These are phyloP conservation scores for Noctua pronuba DNA, from an alignment of 2,888 invertebrate genomes.

Conservation along the genomic window DNA sequence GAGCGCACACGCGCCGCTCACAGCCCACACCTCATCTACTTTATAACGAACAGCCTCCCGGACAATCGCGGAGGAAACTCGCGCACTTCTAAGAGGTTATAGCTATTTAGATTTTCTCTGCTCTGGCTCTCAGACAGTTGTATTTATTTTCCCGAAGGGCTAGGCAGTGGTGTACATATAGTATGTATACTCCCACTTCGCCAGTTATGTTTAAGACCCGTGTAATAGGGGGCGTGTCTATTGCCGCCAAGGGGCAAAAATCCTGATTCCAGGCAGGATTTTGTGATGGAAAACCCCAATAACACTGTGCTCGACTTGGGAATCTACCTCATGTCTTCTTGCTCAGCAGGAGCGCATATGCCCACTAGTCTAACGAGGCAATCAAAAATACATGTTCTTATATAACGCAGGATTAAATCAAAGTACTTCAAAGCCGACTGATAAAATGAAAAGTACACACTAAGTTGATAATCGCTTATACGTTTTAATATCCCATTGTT, in stretches of 20 bases:
- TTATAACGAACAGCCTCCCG: conserved; percentile 49
- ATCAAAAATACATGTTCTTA: neutral
- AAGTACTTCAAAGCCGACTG: neutral
- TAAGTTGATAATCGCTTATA: neutral
- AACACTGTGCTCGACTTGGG: neutral
- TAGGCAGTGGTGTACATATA: neutral
- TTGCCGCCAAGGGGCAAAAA: neutral
- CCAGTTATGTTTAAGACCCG: neutral
- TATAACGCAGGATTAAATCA: neutral
- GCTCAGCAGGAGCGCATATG: neutral
- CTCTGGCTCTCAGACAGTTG: neutral
- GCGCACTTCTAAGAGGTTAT: neutral
- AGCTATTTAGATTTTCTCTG: neutral
- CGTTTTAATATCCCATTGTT: conserved; percentile 38
- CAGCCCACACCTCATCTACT: conserved; percentile 45
- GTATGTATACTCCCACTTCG: neutral
- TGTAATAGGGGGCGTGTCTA: neutral
- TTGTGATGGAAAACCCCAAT: neutral
- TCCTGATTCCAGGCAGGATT: neutral
- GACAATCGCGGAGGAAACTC: neutral
- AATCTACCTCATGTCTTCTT: neutral
- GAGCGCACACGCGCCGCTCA: neutral
- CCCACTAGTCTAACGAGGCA: neutral
- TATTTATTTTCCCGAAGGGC: neutral
- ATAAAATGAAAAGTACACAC: neutral